Evolutionary conservation across 2,888 invertebrate species (phyloP).

Genomic region (Stegana nigrithorax): DNA sequence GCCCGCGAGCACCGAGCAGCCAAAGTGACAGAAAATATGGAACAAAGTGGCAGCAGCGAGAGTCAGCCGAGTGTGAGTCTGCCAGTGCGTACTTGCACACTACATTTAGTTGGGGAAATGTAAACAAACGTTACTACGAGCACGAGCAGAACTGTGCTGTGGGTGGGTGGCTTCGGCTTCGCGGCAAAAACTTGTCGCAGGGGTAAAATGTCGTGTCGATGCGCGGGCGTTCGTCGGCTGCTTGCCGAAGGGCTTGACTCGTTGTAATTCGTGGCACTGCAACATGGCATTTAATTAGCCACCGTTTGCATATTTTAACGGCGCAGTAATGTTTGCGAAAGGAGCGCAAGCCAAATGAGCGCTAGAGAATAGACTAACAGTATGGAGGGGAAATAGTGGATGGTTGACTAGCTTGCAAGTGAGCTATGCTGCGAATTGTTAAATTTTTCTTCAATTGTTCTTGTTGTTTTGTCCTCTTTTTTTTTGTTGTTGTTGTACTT

Average conservation of each 20-base stretch:
- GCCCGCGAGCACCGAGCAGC: not conserved
- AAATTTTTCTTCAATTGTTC: not conserved
- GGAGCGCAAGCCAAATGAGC: not conserved
- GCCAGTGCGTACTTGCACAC: constrained; percentile 12
- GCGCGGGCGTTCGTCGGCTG: not conserved
- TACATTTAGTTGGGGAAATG: constrained; percentile 45
- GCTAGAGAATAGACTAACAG: not conserved
- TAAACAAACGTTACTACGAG: constrained; percentile 40
- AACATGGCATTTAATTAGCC: constrained; percentile 64
- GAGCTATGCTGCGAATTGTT: constrained; percentile 14
- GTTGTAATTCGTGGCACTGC: not conserved
- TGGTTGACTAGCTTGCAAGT: no score
- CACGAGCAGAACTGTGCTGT: not conserved
- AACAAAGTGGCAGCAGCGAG: not conserved
- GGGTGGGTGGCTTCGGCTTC: no score
- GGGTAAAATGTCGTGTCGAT: not conserved
- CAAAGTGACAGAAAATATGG: constrained; percentile 8
- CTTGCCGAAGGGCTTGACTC: not conserved
- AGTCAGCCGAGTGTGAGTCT: not conserved
- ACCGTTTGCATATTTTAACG: constrained; percentile 58
- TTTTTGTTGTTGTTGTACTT: not conserved
- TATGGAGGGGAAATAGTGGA: no score
- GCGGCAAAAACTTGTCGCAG: no score
- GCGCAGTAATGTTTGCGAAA: constrained; percentile 22
- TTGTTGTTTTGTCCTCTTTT: not conserved